Evolutionary conservation across 2,888 invertebrate genomes (phyloP), one percentile per base, ranked within the genome.

Genomic region (Minunthozetes semirufus): DNA sequence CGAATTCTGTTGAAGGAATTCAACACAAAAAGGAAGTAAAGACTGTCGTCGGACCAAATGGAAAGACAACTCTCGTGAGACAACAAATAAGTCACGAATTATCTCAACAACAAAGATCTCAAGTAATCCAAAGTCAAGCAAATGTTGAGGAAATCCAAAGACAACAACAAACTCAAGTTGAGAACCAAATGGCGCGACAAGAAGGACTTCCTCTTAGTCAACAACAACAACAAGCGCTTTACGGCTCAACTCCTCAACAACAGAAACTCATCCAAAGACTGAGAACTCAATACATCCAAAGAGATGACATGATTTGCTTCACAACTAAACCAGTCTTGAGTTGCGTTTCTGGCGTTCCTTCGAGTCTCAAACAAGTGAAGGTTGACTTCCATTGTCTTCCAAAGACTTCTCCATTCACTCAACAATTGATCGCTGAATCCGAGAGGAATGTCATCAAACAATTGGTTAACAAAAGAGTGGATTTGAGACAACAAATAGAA

Each of bases 331-430:
- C 78, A 2, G 66, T 77, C 0, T 70, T 76, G 0, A 48, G 61
- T 4, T 78, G 78, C 38, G 33, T 72, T 3, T 71, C 72, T 2
- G 33, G 56, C 11, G 38, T 8, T 0, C 6, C 8, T 8, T 48
- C 61, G 9, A 19, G 19, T 15, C 22, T 19, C 17, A 29, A 75
- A 48, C 0, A 6, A 17, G 25, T 72, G 9, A 33, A 56, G 5
- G 25, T 76, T 4, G 68, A 74, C 9, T 78, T 77, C 73, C 78
- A 78, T 59, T 78, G 78, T 73, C 56, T 78, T 42, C 77, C 76
- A 4, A 76, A 73, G 25, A 6, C 13, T 0, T 75, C 75, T 6
- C 42, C 53, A 4, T 72, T 73, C 56, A 75, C 77, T 17, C 75
- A 75, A 46, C 76, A 73, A 48, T 25, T 78, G 75, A 72, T 75